Conservation (phyloP, 2,888 invertebrate genomes). For the Sarcophaga subvicina region DNA sequence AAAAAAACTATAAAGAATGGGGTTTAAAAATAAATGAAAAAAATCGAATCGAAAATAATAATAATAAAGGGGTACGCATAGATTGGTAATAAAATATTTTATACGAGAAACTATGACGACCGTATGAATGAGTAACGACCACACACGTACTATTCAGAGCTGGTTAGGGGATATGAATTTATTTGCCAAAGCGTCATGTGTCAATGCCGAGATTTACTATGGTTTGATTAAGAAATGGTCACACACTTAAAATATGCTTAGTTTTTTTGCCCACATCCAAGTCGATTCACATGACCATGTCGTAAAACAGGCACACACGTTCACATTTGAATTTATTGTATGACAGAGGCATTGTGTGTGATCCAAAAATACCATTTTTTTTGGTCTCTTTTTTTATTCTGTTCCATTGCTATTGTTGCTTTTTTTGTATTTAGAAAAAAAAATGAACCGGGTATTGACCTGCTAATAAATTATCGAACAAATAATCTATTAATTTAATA, state of each 20-base stretch:
- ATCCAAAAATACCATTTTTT: too few relatives aligned
- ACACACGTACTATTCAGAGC: neutral
- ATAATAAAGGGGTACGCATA: slow-evolving; percentile 16
- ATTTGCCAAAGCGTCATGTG: slow-evolving; percentile 28
- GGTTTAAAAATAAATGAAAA: neutral
- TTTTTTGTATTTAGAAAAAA: neutral
- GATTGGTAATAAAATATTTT: neutral
- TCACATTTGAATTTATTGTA: slow-evolving; percentile 15
- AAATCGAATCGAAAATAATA: neutral
- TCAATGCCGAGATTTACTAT: slow-evolving; percentile 55
- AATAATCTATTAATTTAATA: slow-evolving; percentile 68
- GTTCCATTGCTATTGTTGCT: too few relatives aligned
- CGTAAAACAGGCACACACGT: neutral
- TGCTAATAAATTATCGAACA: slow-evolving; percentile 66
- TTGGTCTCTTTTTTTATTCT: too few relatives aligned
- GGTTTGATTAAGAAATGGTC: slow-evolving; percentile 58
- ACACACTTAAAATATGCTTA: slow-evolving; percentile 33
- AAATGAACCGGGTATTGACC: slow-evolving; percentile 59
- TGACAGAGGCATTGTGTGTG: neutral
- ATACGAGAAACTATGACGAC: slow-evolving; percentile 5
- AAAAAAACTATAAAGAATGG: neutral
- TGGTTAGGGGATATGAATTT: neutral
- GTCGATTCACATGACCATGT: neutral
- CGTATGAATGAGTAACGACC: neutral
- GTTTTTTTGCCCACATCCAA: neutral